Evolutionary conservation across 2,888 invertebrate species (phyloP).

Genomic region (Lasius fuliginosus): DNA sequence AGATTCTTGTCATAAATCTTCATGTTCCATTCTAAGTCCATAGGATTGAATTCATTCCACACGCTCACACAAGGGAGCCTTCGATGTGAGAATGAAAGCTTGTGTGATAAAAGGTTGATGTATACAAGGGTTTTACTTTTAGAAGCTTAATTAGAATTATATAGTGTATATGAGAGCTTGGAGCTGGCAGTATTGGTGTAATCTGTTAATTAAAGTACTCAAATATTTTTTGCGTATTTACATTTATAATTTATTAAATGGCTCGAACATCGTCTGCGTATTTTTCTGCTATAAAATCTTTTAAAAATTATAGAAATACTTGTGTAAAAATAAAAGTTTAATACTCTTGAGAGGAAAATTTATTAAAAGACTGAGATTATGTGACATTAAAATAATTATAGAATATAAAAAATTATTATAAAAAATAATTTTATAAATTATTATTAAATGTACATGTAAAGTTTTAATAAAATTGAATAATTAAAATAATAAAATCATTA

Average conservation of each 20-base stretch:
- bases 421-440: neutral
- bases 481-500: neutral
- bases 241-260: constrained; percentile 8
- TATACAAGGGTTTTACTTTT: constrained; percentile 13
- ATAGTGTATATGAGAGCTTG: constrained; percentile 23
- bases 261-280: neutral
- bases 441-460: neutral
- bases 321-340: neutral
- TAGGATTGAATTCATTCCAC: constrained; percentile 27
- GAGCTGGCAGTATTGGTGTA: constrained; percentile 44
- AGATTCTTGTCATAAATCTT: constrained; percentile 7
- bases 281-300: constrained; percentile 5
- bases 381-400: neutral
- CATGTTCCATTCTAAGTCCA: neutral
- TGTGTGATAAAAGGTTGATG: constrained; percentile 6
- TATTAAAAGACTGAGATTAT: neutral
- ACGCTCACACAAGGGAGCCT: constrained; percentile 11
- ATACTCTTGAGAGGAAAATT: neutral
- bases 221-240: constrained; percentile 2
- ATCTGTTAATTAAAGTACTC: constrained; percentile 16
- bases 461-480: neutral
- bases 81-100: neutral
- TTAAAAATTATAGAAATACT: neutral
- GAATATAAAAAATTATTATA: constrained; percentile 11
- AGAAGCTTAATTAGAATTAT: constrained; percentile 41